phyloP scores from a whole-genome alignment of 2,797 vertebrate species.

The Myotis daubentonii region DNA sequence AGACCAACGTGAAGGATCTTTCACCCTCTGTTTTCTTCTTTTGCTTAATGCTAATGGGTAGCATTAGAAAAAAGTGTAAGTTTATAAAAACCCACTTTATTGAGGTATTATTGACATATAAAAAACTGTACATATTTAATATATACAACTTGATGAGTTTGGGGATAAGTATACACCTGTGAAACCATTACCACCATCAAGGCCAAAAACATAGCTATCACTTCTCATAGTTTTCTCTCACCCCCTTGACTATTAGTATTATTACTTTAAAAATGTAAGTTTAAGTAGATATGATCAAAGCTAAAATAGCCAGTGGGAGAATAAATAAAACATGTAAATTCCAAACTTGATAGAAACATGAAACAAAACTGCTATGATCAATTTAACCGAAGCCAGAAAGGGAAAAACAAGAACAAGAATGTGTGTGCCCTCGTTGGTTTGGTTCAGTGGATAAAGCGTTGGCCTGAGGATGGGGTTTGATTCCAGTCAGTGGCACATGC shows the following conservation, averaged over 20 bases:
- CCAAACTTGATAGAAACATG: slow-evolving; percentile 28
- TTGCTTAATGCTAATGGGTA: not conserved
- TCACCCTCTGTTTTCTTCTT: not conserved
- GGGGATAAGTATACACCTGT: not conserved
- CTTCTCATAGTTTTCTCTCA: not conserved
- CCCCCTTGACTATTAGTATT: not conserved
- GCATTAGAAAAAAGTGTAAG: not conserved
- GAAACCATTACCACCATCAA: not conserved
- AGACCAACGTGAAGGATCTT: not conserved
- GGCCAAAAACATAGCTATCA: not conserved
- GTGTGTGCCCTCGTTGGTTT: too few species aligned
- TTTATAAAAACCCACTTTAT: not conserved
- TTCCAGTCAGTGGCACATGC: too few species aligned
- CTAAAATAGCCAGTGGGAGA: not conserved
- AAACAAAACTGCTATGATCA: not conserved
- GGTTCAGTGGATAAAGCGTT: too few species aligned
- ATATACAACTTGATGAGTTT: not conserved
- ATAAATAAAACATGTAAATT: not conserved
- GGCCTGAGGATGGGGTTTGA: too few species aligned
- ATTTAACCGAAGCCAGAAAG: not conserved
- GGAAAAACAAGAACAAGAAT: not conserved
- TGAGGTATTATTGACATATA: not conserved
- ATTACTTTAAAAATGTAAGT: not conserved
- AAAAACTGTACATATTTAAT: not conserved
- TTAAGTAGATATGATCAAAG: not conserved